These are phyloP conservation scores for Pachycephus smyrnensis DNA, from an alignment of 2,888 invertebrate genomes.

Conservation along the genomic window DNA sequence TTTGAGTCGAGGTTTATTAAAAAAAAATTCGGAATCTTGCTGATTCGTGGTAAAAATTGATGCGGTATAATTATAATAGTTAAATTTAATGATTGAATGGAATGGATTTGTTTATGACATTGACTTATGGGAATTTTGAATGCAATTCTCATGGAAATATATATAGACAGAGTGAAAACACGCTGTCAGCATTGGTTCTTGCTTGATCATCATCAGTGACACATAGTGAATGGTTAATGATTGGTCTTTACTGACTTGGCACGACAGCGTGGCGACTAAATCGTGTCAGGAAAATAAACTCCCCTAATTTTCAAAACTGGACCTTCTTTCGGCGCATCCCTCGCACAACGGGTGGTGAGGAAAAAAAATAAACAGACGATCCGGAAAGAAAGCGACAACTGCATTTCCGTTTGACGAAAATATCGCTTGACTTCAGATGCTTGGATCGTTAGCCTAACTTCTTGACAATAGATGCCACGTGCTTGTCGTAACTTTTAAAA, in stretches of 20 bases:
- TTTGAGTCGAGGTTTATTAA: neutral
- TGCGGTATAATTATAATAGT: neutral
- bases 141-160: neutral
- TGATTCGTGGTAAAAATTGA: neutral
- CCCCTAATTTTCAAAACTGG: neutral
- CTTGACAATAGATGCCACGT: neutral
- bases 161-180: neutral
- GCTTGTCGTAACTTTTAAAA: neutral
- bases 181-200: neutral
- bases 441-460: neutral
- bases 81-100: neutral
- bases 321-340: neutral
- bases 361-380: neutral
- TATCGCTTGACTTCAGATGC: constrained; percentile 1
- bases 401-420: constrained; percentile 3
- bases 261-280: neutral
- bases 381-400: neutral
- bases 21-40: neutral
- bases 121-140: neutral
- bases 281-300: neutral
- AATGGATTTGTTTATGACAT: neutral
- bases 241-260: neutral
- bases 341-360: neutral
- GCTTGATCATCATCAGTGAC: neutral
- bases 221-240: neutral